phyloP scores from a whole-genome alignment of 2,888 invertebrate species.

The Drosophila paramelanica region DNA sequence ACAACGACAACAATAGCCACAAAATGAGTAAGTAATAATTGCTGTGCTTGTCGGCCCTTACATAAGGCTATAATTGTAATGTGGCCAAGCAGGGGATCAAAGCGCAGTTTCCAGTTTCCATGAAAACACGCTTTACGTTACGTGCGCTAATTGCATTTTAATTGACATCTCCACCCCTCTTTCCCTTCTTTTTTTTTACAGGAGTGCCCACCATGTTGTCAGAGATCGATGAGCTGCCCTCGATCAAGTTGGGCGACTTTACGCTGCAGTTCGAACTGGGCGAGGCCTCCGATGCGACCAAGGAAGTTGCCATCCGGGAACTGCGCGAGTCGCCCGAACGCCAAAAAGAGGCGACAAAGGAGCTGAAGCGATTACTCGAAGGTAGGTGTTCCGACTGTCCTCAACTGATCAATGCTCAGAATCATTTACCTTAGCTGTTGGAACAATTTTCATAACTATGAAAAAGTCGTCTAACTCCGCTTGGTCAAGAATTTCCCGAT shows the following conservation, averaged over 20 bases:
- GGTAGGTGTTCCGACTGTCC: slow-evolving; percentile 84
- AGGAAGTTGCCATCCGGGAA: slow-evolving; percentile 89
- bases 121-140: slow-evolving; percentile 5
- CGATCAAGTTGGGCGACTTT: slow-evolving; percentile 88
- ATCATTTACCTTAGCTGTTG: too few relatives aligned
- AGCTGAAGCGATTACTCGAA: slow-evolving; percentile 87
- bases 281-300: slow-evolving; percentile 87
- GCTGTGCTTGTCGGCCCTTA: slow-evolving; percentile 3
- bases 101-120: slow-evolving; percentile 12
- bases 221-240: slow-evolving; percentile 88
- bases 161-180: slow-evolving; percentile 16
- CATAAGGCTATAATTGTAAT: slow-evolving; percentile 37
- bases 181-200: slow-evolving; percentile 65
- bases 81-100: slow-evolving; percentile 10
- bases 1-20: slow-evolving; percentile 22
- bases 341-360: slow-evolving; percentile 87
- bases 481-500: neutral
- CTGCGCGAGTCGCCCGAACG: slow-evolving; percentile 90
- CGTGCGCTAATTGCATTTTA: slow-evolving; percentile 34
- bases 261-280: slow-evolving; percentile 88
- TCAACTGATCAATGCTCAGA: neutral
- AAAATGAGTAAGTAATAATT: slow-evolving; percentile 77
- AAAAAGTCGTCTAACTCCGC: neutral
- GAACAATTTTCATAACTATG: too few relatives aligned
- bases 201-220: slow-evolving; percentile 91